These are phyloP conservation scores for Drosophila ananassae DNA, from an alignment of 1,140 invertebrate genomes.

Conservation along the genomic window DNA sequence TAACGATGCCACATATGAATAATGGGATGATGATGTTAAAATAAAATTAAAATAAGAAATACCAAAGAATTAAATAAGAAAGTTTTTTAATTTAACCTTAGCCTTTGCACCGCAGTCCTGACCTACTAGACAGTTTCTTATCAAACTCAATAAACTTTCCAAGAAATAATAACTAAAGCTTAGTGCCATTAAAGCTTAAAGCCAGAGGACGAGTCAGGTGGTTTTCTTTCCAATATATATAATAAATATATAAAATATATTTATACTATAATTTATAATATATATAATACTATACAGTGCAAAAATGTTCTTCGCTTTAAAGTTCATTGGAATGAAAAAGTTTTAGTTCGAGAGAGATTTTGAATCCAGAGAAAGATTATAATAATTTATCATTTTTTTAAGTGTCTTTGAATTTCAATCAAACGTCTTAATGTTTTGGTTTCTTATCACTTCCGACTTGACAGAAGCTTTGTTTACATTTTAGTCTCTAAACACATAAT, in stretches of 20 bases:
- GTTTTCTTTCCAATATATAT: neutral
- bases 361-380: too few species aligned
- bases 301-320: too few species aligned
- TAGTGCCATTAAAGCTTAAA: neutral
- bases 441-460: constrained; percentile 2
- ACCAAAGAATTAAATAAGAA: neutral
- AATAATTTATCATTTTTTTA: too few species aligned
- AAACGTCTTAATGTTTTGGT: neutral
- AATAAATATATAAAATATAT: neutral
- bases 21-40: constrained; percentile 18
- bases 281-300: too few species aligned
- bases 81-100: neutral
- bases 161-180: neutral
- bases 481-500: constrained; percentile 33
- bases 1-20: constrained; percentile 67
- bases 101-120: neutral
- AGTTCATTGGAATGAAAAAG: too few species aligned
- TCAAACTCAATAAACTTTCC: neutral
- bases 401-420: neutral
- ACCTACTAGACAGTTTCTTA: neutral
- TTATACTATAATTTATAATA: too few species aligned
- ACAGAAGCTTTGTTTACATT: constrained; percentile 26
- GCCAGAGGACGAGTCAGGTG: neutral
- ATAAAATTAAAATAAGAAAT: constrained; percentile 29
- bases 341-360: too few species aligned